Evolutionary conservation across 2,797 vertebrate species (phyloP).

Genomic region (Sparus aurata): DNA sequence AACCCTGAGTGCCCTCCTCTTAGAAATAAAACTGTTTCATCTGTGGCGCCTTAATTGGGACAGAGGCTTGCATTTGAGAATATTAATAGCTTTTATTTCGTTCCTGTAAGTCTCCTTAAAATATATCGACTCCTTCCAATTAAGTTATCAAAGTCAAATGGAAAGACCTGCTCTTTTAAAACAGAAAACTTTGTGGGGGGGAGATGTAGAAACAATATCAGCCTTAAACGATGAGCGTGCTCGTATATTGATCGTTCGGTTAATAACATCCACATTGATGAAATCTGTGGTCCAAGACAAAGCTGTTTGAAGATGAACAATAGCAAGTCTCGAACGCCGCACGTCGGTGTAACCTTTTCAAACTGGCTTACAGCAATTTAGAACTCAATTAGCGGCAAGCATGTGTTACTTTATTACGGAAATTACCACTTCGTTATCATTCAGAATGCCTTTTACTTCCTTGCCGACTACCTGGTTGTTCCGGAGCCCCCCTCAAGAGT

Average conservation of each 20-base stretch:
- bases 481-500: constrained; percentile 51
- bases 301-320: neutral
- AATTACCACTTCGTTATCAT: constrained; percentile 67
- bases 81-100: constrained; percentile 68
- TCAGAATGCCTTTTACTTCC: constrained; percentile 39
- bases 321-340: neutral
- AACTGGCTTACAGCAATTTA: constrained; percentile 60
- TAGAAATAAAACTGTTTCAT: constrained; percentile 75
- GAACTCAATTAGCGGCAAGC: constrained; percentile 66
- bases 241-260: constrained; percentile 4
- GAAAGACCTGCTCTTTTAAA: constrained; percentile 31
- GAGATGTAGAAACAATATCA: neutral
- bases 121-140: constrained; percentile 46
- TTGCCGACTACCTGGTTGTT: constrained; percentile 38
- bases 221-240: neutral
- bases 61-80: constrained; percentile 61
- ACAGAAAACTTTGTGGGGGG: neutral
- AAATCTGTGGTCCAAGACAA: neutral
- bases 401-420: constrained; percentile 68
- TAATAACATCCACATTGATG: neutral
- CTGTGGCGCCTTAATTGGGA: constrained; percentile 73
- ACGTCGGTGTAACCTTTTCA: constrained; percentile 61
- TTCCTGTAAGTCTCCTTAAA: constrained; percentile 51
- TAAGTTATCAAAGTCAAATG: constrained; percentile 60
- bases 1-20: constrained; percentile 63